phyloP scores from a whole-genome alignment of 2,113 vertebrate species.

The Psittacula cyanocephala region DNA sequence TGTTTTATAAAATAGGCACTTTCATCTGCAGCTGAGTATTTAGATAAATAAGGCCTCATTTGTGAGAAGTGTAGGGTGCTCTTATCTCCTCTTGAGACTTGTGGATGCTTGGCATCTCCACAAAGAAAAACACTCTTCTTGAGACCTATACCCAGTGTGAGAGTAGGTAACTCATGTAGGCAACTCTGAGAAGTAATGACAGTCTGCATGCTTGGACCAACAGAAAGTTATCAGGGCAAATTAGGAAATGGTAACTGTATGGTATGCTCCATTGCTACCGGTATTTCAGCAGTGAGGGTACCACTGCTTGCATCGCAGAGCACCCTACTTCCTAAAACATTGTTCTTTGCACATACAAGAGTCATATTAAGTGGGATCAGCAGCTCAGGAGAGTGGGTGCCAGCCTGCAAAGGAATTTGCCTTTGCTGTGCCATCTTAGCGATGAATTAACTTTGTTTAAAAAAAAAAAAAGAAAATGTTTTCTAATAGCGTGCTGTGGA shows the following conservation, averaged over 20 bases:
- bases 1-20: not conserved
- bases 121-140: not conserved
- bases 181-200: not conserved
- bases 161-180: not conserved
- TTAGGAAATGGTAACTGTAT: not conserved
- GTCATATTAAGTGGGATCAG: not conserved
- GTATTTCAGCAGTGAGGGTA: not conserved
- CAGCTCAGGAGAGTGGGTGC: not conserved
- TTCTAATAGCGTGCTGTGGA: conserved; percentile 27
- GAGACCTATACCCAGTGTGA: not conserved
- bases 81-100: not conserved
- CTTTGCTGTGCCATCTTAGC: not conserved
- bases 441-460: not conserved
- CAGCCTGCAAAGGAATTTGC: conserved; percentile 20
- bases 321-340: not conserved
- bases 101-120: not conserved
- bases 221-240: not conserved
- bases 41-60: not conserved
- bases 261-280: not conserved
- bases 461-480: not conserved
- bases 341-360: not conserved
- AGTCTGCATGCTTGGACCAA: not conserved
- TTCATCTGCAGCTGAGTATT: not conserved
- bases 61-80: not conserved
- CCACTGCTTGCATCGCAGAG: not conserved